Conservation (phyloP, 2,797 vertebrate genomes). For the Coregonus suidteri region DNA sequence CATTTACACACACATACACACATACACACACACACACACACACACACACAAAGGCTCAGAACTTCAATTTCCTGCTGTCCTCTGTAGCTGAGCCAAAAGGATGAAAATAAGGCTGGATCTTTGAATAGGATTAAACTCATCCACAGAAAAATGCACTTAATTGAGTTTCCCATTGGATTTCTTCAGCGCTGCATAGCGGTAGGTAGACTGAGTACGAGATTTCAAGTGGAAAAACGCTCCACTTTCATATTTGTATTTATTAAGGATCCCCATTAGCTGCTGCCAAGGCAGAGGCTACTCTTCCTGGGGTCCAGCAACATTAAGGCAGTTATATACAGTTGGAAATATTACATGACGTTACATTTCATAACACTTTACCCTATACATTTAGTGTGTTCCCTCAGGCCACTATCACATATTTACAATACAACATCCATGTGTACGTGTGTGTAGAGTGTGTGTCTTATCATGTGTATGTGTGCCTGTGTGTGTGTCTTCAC, state of each 20-base stretch:
- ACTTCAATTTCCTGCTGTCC: constrained; percentile 27
- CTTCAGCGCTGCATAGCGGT: not conserved
- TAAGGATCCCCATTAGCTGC: no score
- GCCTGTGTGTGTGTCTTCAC: no score
- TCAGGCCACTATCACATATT: no score
- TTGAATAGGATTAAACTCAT: constrained; percentile 1
- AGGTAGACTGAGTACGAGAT: not conserved
- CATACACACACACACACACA: not conserved
- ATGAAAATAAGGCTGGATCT: constrained; percentile 5
- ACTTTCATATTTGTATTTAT: not conserved
- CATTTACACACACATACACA: not conserved
- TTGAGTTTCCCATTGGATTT: constrained; percentile 13
- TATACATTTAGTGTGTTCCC: no score
- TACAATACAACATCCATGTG: no score
- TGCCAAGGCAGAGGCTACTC: no score
- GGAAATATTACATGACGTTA: no score
- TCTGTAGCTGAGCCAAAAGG: constrained; percentile 2
- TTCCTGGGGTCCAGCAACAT: no score
- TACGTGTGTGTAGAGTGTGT: no score
- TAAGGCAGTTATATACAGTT: no score
- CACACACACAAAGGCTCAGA: constrained; percentile 1
- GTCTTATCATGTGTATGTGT: no score
- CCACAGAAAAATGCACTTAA: constrained; percentile 5
- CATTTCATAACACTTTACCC: no score
- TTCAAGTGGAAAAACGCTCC: not conserved